Evolutionary conservation across 2,113 vertebrate genomes (phyloP).

Genomic region (Montifringilla adamsi): DNA sequence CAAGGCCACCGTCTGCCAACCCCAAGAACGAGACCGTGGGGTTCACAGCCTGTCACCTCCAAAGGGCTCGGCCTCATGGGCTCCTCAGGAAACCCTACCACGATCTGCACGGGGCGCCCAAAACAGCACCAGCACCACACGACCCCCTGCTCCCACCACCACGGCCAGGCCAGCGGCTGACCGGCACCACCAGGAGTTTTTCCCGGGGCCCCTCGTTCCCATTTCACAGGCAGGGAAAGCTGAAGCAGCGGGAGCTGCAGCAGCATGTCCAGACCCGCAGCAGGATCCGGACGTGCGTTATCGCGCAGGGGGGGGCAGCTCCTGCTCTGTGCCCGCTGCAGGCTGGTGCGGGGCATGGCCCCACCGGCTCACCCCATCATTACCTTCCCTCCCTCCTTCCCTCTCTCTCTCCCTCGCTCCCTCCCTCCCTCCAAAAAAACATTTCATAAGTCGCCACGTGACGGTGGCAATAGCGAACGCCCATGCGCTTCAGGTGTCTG

Average conservation of each 20-base stretch:
- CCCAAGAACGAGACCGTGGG: accelerated
- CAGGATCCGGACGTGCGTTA: background rate
- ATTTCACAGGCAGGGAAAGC: background rate
- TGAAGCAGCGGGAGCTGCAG: background rate
- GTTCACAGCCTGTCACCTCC: background rate
- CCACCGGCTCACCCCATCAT: constrained; percentile 49
- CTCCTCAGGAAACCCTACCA: background rate
- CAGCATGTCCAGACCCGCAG: constrained; percentile 16
- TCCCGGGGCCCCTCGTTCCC: background rate
- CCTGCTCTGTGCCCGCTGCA: background rate
- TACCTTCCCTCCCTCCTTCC: constrained; percentile 27
- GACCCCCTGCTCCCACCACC: background rate
- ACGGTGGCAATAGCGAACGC: constrained; percentile 29
- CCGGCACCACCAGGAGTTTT: background rate
- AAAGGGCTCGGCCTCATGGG: accelerated
- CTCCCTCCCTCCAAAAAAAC: constrained; percentile 56
- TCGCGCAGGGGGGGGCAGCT: background rate
- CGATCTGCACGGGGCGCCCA: accelerated
- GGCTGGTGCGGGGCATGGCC: constrained; percentile 17
- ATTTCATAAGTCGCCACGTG: constrained; percentile 62
- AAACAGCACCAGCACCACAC: accelerated
- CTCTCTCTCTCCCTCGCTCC: constrained; percentile 23
- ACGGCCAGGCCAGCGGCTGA: accelerated
- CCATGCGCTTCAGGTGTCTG: constrained; percentile 34
- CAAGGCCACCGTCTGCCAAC: background rate